Evolutionary conservation across 2,797 vertebrate species (phyloP).

Genomic region (Pagetopsis macropterus): DNA sequence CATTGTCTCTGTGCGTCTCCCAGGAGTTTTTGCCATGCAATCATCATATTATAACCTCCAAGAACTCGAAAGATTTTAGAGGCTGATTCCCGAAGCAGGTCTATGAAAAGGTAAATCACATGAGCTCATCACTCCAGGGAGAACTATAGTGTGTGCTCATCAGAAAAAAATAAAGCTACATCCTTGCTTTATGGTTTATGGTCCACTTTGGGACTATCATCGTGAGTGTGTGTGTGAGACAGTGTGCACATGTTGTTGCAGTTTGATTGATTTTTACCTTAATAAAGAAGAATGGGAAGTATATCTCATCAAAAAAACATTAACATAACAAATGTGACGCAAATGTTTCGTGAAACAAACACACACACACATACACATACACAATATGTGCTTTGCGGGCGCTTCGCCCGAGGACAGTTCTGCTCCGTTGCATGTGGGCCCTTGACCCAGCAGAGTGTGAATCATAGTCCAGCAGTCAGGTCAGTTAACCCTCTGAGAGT

Average conservation of each 20-base stretch:
- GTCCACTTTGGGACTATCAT: not conserved
- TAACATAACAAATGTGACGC: constrained; percentile 46
- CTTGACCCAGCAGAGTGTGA: constrained; percentile 70
- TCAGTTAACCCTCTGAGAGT: constrained; percentile 64
- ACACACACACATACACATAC: too few species aligned
- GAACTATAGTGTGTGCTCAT: constrained; percentile 41
- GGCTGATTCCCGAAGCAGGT: constrained; percentile 36
- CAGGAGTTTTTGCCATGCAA: constrained; percentile 34
- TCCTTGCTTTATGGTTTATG: not conserved
- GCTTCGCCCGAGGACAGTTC: constrained; percentile 45
- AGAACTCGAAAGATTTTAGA: constrained; percentile 30
- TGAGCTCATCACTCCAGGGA: constrained; percentile 63
- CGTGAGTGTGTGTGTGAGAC: not conserved
- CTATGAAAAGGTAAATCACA: constrained; percentile 60
- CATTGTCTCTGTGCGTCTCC: constrained; percentile 35
- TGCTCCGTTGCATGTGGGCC: constrained; percentile 58
- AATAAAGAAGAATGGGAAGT: constrained; percentile 15
- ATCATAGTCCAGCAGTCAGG: constrained; percentile 68
- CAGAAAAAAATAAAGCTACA: constrained; percentile 48
- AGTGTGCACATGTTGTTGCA: not conserved
- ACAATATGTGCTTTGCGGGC: constrained; percentile 16
- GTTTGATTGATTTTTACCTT: not conserved
- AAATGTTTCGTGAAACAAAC: constrained; percentile 43
- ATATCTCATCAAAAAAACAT: constrained; percentile 17
- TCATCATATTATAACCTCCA: constrained; percentile 48